These are phyloP conservation scores for Idaea biselata DNA, from an alignment of 2,888 invertebrate species.

Conservation along the genomic window DNA sequence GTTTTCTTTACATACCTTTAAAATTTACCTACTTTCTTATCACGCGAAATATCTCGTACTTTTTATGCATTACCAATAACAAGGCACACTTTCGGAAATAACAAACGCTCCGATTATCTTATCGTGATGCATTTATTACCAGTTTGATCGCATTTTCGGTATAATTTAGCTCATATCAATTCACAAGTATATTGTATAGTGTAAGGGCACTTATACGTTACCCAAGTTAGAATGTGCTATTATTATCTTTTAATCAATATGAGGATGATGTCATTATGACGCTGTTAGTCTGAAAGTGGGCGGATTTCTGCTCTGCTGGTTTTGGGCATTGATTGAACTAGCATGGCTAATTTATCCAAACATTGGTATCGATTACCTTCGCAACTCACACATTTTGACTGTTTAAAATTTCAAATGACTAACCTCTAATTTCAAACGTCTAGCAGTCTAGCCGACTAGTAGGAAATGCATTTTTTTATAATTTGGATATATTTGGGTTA, in stretches of 20 bases:
- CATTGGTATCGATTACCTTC: no score
- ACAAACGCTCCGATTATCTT: not conserved
- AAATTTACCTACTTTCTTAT: not conserved
- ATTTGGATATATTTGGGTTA: no score
- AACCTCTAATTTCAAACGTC: no score
- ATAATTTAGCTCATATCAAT: not conserved
- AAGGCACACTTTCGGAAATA: not conserved
- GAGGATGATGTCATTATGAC: conserved; percentile 9
- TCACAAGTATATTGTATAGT: not conserved
- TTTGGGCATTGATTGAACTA: not conserved
- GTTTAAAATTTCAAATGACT: no score
- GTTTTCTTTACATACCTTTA: not conserved
- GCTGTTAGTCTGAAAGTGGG: conserved; percentile 11
- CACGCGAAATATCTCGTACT: not conserved
- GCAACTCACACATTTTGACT: no score
- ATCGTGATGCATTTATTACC: not conserved
- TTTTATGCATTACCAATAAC: not conserved
- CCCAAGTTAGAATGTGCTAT: not conserved
- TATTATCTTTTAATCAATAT: conserved; percentile 13
- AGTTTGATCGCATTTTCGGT: not conserved
- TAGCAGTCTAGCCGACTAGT: no score
- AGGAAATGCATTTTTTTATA: no score
- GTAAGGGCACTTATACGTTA: not conserved
- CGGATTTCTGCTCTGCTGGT: conserved; percentile 22
- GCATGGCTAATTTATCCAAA: no score